phyloP scores from a whole-genome alignment of 2,797 vertebrate species.

The Echeneis naucrates region DNA sequence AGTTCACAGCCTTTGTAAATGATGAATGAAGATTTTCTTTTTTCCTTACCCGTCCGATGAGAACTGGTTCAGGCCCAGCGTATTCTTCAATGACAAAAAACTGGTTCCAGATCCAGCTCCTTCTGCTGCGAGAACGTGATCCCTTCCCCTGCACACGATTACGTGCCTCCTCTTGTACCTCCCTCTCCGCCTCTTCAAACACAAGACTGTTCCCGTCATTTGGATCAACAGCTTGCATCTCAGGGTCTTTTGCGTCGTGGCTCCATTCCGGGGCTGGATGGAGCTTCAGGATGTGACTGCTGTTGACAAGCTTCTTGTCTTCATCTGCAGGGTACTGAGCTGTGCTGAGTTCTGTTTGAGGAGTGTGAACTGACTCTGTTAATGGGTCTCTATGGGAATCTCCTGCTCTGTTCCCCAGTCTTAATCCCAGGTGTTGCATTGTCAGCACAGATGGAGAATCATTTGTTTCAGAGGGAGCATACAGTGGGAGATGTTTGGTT shows the following conservation, averaged over 20 bases:
- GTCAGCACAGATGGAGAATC: conserved; percentile 70
- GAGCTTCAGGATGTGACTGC: conserved; percentile 85
- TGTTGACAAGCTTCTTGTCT: conserved; percentile 74
- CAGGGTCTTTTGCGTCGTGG: conserved; percentile 63
- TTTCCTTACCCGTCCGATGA: conserved; percentile 92
- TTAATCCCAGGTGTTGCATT: conserved; percentile 71
- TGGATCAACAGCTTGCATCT: conserved; percentile 56
- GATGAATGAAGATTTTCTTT: conserved; percentile 48
- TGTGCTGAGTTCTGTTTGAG: conserved; percentile 69
- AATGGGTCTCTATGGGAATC: conserved; percentile 76
- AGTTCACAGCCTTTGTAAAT: conserved; percentile 54
- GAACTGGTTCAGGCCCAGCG: conserved; percentile 92
- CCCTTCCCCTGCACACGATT: conserved; percentile 55
- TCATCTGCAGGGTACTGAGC: conserved; percentile 75
- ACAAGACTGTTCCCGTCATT: conserved; percentile 77
- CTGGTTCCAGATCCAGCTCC: conserved; percentile 98
- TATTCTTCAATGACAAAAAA: conserved; percentile 97
- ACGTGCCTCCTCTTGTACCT: conserved; percentile 50
- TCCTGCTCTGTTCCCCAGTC: conserved; percentile 60
- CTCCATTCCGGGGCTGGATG: conserved; percentile 77
- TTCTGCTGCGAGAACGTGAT: conserved; percentile 86
- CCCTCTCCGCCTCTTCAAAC: conserved; percentile 82
- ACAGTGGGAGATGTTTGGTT: conserved; percentile 68
- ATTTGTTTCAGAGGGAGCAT: conserved; percentile 70
- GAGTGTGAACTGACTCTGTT: conserved; percentile 69